Evolutionary conservation across 2,888 invertebrate species (phyloP).

Genomic region (Ophion costatus): DNA sequence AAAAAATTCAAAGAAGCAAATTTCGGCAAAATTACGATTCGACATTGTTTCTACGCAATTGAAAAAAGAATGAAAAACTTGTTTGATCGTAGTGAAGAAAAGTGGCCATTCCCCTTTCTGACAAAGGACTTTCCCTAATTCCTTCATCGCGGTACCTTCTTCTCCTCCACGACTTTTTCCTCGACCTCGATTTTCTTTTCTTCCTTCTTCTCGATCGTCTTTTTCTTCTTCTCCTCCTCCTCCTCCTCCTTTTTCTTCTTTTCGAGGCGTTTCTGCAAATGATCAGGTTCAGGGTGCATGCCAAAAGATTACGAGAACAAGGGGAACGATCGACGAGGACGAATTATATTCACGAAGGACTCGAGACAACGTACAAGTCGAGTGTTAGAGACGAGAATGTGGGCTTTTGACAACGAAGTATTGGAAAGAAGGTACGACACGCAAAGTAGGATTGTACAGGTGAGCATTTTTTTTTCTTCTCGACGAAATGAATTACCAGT

Average conservation of each 20-base stretch:
- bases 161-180: constrained; percentile 73
- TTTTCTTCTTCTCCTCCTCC: constrained; percentile 81
- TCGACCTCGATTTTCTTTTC: constrained; percentile 79
- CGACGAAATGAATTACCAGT: constrained; percentile 71
- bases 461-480: constrained; percentile 73
- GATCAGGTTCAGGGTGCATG: constrained; percentile 72
- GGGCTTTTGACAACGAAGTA: neutral
- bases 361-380: neutral
- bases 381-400: too few species aligned
- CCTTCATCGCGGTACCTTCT: constrained; percentile 72
- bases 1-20: neutral
- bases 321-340: neutral
- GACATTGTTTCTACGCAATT: neutral
- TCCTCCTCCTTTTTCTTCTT: constrained; percentile 81
- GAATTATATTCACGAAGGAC: neutral
- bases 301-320: constrained; percentile 56
- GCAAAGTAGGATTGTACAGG: constrained; percentile 2
- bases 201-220: constrained; percentile 82
- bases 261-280: constrained; percentile 80
- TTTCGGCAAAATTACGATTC: neutral
- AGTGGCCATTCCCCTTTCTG: neutral
- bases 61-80: neutral
- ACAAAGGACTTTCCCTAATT: constrained; percentile 59
- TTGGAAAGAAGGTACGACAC: constrained; percentile 4
- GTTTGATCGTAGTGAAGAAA: neutral